A percentile compares a stretch with the other conserved stretches of the same genome.
phyloP scores from a whole-genome alignment of 2,113 vertebrate species.

The Petrocephalus microphthalmus region DNA sequence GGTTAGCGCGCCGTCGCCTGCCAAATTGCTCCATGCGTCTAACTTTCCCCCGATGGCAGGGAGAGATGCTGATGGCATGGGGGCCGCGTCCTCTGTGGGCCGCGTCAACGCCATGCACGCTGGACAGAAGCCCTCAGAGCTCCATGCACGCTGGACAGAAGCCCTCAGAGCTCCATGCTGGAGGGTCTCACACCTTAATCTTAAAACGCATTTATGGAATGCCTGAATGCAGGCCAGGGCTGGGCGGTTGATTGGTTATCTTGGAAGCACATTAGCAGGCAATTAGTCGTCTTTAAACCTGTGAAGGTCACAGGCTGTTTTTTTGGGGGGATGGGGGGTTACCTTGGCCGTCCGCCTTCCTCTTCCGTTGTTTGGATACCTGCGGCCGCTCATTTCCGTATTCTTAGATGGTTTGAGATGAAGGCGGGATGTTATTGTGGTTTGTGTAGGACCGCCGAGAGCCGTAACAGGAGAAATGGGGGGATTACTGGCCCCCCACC shows the following conservation, averaged over 20 bases:
- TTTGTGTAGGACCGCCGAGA: neutral
- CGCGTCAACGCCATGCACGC: neutral
- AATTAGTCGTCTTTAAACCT: neutral
- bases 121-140: neutral
- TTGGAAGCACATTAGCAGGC: neutral
- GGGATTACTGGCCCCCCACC: neutral
- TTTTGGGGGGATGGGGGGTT: neutral
- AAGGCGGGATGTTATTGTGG: neutral
- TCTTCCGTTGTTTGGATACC: neutral
- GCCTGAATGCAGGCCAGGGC: neutral
- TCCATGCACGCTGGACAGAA: neutral
- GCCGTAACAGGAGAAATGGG: neutral
- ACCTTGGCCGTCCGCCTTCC: neutral
- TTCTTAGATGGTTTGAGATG: neutral
- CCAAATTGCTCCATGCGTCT: slow-evolving; percentile 56
- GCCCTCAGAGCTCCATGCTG: neutral
- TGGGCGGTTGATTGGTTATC: neutral
- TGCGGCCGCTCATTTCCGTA: neutral
- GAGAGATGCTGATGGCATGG: slow-evolving; percentile 55
- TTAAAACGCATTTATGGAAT: neutral
- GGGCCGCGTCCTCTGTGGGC: slow-evolving; percentile 45
- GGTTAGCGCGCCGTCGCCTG: slow-evolving; percentile 49
- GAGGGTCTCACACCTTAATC: neutral
- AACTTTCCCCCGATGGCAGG: slow-evolving; percentile 56
- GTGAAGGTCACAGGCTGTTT: neutral